Evolutionary conservation across 2,888 invertebrate species (phyloP).

Genomic region (Ecliptopera silaceata): DNA sequence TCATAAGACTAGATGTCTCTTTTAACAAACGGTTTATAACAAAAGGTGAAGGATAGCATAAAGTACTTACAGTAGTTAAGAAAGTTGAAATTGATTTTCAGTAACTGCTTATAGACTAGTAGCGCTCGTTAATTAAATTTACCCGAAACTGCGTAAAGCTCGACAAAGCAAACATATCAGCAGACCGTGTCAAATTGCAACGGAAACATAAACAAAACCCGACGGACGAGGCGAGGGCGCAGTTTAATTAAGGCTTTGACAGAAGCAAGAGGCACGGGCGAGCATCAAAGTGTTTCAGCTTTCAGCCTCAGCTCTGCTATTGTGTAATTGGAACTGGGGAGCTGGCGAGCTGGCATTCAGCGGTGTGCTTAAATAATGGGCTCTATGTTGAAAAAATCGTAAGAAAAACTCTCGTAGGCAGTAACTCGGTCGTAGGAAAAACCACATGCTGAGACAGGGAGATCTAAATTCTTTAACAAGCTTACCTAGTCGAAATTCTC

Average conservation of each 20-base stretch:
- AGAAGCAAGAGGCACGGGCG: slow-evolving; percentile 20
- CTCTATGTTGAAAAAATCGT: not conserved
- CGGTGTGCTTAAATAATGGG: slow-evolving; percentile 3
- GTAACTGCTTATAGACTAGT: too few species aligned
- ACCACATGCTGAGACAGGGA: too few species aligned
- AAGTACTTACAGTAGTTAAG: too few species aligned
- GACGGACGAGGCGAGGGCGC: slow-evolving; percentile 16
- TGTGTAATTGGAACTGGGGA: slow-evolving; percentile 20
- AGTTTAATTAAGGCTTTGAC: slow-evolving; percentile 24
- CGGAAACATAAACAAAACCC: slow-evolving; percentile 14
- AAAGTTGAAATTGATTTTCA: too few species aligned
- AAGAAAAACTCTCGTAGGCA: too few species aligned
- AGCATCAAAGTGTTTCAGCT: slow-evolving; percentile 21
- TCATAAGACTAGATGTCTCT: too few species aligned
- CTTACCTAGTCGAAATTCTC: not conserved
- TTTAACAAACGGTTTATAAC: too few species aligned
- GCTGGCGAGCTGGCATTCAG: not conserved
- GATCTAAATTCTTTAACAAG: not conserved
- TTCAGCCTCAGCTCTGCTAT: slow-evolving; percentile 13
- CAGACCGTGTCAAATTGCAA: slow-evolving; percentile 6
- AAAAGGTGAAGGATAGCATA: too few species aligned
- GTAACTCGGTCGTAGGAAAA: too few species aligned
- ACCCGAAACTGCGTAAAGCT: not conserved
- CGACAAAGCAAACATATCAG: not conserved
- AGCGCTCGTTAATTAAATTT: too few species aligned